Conservation (phyloP, 1,140 invertebrate genomes). For the Brachionus paranguensis region DNA sequence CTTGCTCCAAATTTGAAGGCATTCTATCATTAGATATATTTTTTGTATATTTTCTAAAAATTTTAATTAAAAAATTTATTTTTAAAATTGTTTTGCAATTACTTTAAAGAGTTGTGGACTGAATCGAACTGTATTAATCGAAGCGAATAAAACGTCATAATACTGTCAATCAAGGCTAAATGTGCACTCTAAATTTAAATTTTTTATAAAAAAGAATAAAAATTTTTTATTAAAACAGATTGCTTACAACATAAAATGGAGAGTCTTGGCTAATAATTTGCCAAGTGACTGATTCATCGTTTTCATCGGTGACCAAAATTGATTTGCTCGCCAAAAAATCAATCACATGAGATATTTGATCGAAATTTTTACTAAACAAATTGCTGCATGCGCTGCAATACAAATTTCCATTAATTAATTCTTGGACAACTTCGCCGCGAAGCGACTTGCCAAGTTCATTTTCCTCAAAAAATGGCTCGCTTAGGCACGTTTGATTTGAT, state of each 20-base stretch:
- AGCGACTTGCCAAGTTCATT: constrained; percentile 33
- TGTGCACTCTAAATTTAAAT: constrained; percentile 8
- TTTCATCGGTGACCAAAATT: constrained; percentile 25
- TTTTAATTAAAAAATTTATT: background rate
- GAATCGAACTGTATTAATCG: constrained; percentile 6
- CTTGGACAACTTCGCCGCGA: background rate
- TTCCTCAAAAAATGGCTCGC: constrained; percentile 34
- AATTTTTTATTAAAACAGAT: background rate
- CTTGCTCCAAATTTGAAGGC: background rate
- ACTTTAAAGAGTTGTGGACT: constrained; percentile 13
- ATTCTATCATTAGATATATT: background rate
- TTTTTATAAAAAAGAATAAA: background rate
- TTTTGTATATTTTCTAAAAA: constrained; percentile 13
- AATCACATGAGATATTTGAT: background rate
- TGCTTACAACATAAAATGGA: constrained; percentile 36
- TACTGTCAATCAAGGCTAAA: constrained; percentile 15
- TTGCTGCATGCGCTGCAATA: constrained; percentile 24
- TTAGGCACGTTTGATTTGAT: background rate
- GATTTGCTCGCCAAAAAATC: background rate
- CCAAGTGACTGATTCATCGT: constrained; percentile 18
- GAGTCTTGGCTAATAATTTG: constrained; percentile 1
- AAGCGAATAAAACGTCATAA: background rate
- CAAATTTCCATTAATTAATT: constrained; percentile 16
- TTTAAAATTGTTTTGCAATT: background rate
- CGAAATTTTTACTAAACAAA: background rate